Conservation (phyloP, 2,888 invertebrate species). For the Stictocephala bisonia region DNA sequence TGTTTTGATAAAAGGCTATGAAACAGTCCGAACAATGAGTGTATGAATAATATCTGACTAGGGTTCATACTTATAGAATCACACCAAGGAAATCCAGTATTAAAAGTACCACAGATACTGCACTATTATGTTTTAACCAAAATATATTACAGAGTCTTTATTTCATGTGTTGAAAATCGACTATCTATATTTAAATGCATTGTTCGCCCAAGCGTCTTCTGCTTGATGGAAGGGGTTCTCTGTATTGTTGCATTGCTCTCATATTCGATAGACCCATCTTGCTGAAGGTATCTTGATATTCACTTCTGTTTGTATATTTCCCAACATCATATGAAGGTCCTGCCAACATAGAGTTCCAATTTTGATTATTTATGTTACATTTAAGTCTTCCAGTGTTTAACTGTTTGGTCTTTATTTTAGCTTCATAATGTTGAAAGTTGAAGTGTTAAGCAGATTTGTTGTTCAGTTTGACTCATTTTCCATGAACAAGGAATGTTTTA, state of each 20-base stretch:
- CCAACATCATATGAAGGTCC: conserved; percentile 68
- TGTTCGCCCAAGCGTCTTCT: conserved; percentile 70
- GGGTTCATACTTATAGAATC: too few relatives aligned
- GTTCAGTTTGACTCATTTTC: too few relatives aligned
- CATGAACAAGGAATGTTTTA: too few relatives aligned
- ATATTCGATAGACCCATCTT: conserved; percentile 71
- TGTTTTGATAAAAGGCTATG: too few relatives aligned
- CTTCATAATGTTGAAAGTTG: conserved; percentile 30
- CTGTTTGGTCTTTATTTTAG: conserved; percentile 12
- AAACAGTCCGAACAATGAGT: too few relatives aligned
- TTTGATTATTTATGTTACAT: not conserved
- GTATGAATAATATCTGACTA: too few relatives aligned
- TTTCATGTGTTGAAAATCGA: too few relatives aligned
- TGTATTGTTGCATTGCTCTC: conserved; percentile 72
- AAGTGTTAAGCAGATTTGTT: too few relatives aligned
- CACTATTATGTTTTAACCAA: too few relatives aligned
- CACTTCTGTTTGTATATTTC: conserved; percentile 72
- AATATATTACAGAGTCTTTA: too few relatives aligned
- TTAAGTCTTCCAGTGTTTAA: not conserved
- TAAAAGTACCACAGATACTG: too few relatives aligned
- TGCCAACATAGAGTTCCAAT: conserved; percentile 54
- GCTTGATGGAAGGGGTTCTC: conserved; percentile 73
- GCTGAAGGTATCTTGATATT: conserved; percentile 73
- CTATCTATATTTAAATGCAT: conserved; percentile 49
- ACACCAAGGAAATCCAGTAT: too few relatives aligned